Conservation (phyloP, 2,113 vertebrate genomes). For the Calyptommatus sinebrachiatus region DNA sequence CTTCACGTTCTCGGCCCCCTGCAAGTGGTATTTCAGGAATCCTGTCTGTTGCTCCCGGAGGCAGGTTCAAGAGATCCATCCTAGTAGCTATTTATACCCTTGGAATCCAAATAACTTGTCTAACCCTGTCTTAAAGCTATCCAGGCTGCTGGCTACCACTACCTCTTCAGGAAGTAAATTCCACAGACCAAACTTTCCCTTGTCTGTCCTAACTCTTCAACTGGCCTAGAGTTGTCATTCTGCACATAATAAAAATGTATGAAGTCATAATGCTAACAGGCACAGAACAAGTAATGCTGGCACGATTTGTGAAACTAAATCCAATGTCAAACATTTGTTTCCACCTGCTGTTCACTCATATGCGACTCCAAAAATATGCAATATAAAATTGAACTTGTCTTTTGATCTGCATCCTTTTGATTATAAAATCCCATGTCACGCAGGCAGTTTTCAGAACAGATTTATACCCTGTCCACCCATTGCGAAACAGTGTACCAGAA, state of each 20-base stretch:
- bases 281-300: slow-evolving; percentile 25
- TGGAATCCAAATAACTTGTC: too few relatives aligned
- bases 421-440: slow-evolving; percentile 40
- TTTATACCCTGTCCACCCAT: slow-evolving; percentile 3
- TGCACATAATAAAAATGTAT: slow-evolving; percentile 34
- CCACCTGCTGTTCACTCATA: slow-evolving; percentile 29
- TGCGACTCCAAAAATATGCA: slow-evolving; percentile 17
- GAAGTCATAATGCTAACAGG: slow-evolving; percentile 17
- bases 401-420: slow-evolving; percentile 40
- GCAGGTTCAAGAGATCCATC: too few relatives aligned
- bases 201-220: too few relatives aligned
- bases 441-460: slow-evolving; percentile 45
- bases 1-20: too few relatives aligned
- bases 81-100: too few relatives aligned
- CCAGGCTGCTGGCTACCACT: too few relatives aligned
- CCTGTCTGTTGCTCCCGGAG: too few relatives aligned
- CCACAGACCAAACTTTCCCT: too few relatives aligned
- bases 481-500: neutral
- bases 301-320: slow-evolving; percentile 20
- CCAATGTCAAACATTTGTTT: neutral
- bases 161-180: too few relatives aligned
- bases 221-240: slow-evolving; percentile 2
- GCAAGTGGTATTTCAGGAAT: too few relatives aligned
- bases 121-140: too few relatives aligned
- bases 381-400: slow-evolving; percentile 45